Evolutionary conservation across 2,797 vertebrate species (phyloP).

Genomic region (Glyptemys insculpta): DNA sequence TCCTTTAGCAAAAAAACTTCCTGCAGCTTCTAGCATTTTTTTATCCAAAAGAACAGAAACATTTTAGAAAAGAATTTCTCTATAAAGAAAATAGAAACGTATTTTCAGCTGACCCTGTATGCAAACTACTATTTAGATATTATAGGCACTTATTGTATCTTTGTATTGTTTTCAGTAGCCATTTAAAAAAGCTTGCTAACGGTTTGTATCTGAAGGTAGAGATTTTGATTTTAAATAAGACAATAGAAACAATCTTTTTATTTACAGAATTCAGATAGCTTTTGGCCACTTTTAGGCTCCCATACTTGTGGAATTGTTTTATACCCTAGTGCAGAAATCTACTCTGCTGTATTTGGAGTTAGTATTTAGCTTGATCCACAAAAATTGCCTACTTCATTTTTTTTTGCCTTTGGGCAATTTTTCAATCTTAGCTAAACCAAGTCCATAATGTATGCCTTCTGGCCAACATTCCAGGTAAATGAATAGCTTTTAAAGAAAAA

Average conservation of each 20-base stretch:
- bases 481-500: slow-evolving; percentile 85
- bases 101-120: not conserved
- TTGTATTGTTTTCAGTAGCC: slow-evolving; percentile 54
- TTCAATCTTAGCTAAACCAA: slow-evolving; percentile 84
- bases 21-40: not conserved
- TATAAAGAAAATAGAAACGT: not conserved
- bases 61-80: slow-evolving; percentile 22
- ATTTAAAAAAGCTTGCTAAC: slow-evolving; percentile 17
- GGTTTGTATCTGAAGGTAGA: slow-evolving; percentile 14
- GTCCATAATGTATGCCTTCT: slow-evolving; percentile 82
- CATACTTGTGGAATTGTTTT: slow-evolving; percentile 31
- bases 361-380: slow-evolving; percentile 76
- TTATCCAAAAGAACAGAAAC: not conserved
- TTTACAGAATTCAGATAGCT: slow-evolving; percentile 42
- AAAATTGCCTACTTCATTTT: slow-evolving; percentile 75
- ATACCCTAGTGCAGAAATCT: slow-evolving; percentile 51
- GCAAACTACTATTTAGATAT: not conserved
- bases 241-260: not conserved
- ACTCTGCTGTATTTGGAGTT: slow-evolving; percentile 66
- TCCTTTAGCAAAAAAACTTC: not conserved
- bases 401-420: slow-evolving; percentile 77
- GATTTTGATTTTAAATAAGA: slow-evolving; percentile 32
- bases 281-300: slow-evolving; percentile 51
- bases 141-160: not conserved
- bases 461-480: slow-evolving; percentile 88